Conservation (phyloP, 2,888 invertebrate genomes). For the Drosophila conformis region DNA sequence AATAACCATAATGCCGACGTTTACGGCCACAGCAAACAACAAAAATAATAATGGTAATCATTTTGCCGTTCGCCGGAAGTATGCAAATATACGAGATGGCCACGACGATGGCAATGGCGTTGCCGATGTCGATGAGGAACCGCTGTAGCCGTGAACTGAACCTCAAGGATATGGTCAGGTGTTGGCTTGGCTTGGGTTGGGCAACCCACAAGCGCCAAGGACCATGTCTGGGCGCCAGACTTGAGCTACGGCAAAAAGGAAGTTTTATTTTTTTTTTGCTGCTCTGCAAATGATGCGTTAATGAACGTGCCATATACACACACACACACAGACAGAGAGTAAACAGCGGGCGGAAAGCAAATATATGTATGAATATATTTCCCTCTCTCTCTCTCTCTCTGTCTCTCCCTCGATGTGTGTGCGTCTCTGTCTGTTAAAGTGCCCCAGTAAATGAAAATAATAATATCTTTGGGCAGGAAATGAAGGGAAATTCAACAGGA, state of each 20-base stretch:
- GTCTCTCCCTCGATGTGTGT: not conserved
- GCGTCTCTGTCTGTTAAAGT: constrained; percentile 33
- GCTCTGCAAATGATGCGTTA: constrained; percentile 70
- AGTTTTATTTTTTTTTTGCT: constrained; percentile 12
- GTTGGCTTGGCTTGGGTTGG: constrained; percentile 12
- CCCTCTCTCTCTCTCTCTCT: not conserved
- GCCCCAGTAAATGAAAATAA: constrained; percentile 72
- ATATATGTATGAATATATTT: constrained; percentile 40
- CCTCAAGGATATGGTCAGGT: constrained; percentile 61
- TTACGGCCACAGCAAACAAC: constrained; percentile 78
- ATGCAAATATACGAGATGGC: constrained; percentile 76
- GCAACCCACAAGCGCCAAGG: constrained; percentile 27
- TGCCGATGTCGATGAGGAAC: constrained; percentile 39
- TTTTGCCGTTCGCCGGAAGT: constrained; percentile 79
- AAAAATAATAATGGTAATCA: constrained; percentile 79
- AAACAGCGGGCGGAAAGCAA: constrained; percentile 60
- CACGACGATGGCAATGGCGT: constrained; percentile 32
- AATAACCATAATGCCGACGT: constrained; percentile 80
- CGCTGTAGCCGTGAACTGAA: constrained; percentile 18
- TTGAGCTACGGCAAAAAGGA: constrained; percentile 56
- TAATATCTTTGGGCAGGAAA: constrained; percentile 76
- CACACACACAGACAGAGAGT: constrained; percentile 27
- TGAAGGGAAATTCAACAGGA: constrained; percentile 81
- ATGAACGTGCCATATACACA: constrained; percentile 61
- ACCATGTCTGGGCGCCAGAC: constrained; percentile 36